phyloP scores from a whole-genome alignment of 2,797 vertebrate species.

The Petrocephalus sullivani region DNA sequence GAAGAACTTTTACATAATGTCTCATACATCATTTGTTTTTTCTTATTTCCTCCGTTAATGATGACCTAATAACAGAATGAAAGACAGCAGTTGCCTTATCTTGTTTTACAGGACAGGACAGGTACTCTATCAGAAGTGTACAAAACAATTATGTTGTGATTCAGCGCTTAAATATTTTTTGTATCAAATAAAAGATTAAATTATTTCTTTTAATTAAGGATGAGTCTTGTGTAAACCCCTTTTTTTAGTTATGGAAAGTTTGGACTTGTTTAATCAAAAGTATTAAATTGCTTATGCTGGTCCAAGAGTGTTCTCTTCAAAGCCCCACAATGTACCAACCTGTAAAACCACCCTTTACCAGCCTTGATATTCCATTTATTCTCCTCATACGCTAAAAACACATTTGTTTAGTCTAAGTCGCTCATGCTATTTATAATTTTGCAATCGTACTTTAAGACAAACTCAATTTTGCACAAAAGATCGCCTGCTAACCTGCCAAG shows the following conservation, averaged over 20 bases:
- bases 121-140: background rate
- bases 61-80: background rate
- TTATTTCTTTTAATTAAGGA: background rate
- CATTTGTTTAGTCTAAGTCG: background rate
- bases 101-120: background rate
- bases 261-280: conserved; percentile 7
- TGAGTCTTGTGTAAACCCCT: conserved; percentile 5
- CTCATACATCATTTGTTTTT: background rate
- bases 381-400: background rate
- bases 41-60: background rate
- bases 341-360: background rate
- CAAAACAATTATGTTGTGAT: conserved; percentile 9
- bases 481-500: background rate
- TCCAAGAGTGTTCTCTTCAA: conserved; percentile 1
- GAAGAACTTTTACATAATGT: background rate
- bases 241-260: background rate
- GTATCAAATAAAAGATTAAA: background rate
- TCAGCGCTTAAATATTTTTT: background rate
- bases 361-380: background rate
- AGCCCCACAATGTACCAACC: background rate
- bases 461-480: background rate
- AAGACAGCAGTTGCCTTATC: background rate
- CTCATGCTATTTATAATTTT: background rate
- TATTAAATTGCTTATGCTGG: conserved; percentile 6
- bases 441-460: background rate